A percentile compares a stretch with the other conserved stretches of the same genome.
phyloP scores from a whole-genome alignment of 2,113 vertebrate genomes.

The Myotis davidii region DNA sequence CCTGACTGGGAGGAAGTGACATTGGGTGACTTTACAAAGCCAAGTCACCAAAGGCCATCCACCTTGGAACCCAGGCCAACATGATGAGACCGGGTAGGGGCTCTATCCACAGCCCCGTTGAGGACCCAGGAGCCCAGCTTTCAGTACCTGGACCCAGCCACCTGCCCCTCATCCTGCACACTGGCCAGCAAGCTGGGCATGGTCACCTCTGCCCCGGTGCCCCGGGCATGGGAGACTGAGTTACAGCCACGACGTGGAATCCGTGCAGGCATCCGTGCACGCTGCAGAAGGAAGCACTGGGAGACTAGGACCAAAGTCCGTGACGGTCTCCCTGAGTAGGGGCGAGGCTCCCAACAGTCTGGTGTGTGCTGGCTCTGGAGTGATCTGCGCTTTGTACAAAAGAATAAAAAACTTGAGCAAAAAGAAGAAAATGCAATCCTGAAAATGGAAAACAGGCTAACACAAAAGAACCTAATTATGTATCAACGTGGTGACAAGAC shows the following conservation, averaged over 20 bases:
- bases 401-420: constrained; percentile 20
- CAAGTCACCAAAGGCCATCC: neutral
- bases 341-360: accelerated
- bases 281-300: neutral
- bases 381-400: neutral
- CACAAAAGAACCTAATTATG: constrained; percentile 64
- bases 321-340: accelerated
- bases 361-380: neutral
- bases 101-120: neutral
- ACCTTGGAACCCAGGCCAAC: neutral
- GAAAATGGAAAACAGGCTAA: constrained; percentile 55
- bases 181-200: neutral
- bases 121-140: neutral
- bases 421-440: constrained; percentile 8
- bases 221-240: neutral
- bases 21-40: neutral
- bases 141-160: accelerated
- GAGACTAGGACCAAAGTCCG: neutral
- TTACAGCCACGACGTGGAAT: accelerated
- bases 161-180: accelerated
- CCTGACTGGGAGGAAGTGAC: neutral
- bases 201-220: neutral
- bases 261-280: accelerated
- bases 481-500: constrained; percentile 43
- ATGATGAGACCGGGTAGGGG: accelerated